These are phyloP conservation scores for Rhabdornis inornatus DNA, from an alignment of 2,113 vertebrate species.

Conservation along the genomic window DNA sequence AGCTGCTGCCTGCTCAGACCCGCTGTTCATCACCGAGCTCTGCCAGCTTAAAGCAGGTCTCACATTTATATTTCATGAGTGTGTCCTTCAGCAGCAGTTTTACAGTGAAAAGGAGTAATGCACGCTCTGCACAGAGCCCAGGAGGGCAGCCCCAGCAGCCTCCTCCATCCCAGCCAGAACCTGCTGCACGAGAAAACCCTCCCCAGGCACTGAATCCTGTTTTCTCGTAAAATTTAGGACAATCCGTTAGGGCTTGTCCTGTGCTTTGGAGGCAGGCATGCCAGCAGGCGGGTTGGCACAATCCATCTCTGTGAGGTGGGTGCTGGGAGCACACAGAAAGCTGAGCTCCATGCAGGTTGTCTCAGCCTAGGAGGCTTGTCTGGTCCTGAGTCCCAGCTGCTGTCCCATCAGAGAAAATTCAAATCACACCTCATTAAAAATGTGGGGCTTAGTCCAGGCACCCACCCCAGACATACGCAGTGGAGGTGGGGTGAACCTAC, in stretches of 20 bases:
- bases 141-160: not conserved
- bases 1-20: not conserved
- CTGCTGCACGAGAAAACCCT: not conserved
- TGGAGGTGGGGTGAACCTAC: not conserved
- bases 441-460: not conserved
- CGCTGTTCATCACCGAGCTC: not conserved
- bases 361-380: not conserved
- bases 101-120: not conserved
- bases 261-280: not conserved
- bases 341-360: not conserved
- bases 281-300: not conserved
- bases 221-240: not conserved
- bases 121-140: fast-evolving
- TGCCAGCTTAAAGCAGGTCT: not conserved
- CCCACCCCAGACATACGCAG: not conserved
- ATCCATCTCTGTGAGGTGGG: not conserved
- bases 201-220: not conserved
- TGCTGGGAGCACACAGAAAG: not conserved
- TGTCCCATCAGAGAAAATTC: not conserved
- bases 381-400: not conserved
- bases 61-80: constrained; percentile 21
- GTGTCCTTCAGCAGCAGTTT: not conserved
- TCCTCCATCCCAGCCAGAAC: not conserved
- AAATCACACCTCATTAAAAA: not conserved
- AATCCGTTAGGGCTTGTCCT: not conserved